Evolutionary conservation across 1,140 invertebrate genomes (phyloP), one percentile per base, ranked within the genome.

Genomic region (Choristoneura fumiferana): DNA sequence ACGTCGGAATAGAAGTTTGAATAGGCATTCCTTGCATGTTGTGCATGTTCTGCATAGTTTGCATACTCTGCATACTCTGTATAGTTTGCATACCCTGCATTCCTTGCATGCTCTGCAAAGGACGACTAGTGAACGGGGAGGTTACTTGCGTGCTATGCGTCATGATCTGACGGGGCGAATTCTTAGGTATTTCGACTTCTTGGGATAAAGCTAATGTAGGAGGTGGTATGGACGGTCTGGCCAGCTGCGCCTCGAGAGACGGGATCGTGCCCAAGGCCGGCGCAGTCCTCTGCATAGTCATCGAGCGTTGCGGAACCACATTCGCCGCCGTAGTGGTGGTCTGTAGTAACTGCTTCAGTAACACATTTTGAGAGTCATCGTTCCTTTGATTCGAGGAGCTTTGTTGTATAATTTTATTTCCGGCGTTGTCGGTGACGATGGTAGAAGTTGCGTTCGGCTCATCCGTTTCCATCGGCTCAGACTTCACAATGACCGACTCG

Each of bases 281-380:
- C 0, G 93, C 91, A 33, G 86, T 84, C 52, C 92, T 85, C 78
- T 91, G 91, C 72, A 84, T 71, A 81, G 90, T 72, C 84, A 90
- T 71, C 69, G 89, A 71, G 45, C 74, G 79, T 66, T 71, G 86
- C 58, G 91, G 90, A 9, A 90, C 89, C 1, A 91, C 76, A 56
- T 81, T 84, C 15, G 91, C 81, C 18, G 91, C 87, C 59, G 89
- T 89, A 4, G 92, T 95, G 8, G 95, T 95, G 68, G 96, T 97
- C 80, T 98, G 96, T 13, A 98, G 80, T 17, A 98, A 87, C 80
- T 98, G 95, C 75, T 98, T 98, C 13, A 98, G 81, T 12, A 98
- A 82, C 8, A 97, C 96, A 89, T 98, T 97, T 78, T 97, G 95
- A 0, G 95, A 95, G 64, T 96, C 95, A 69, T 95, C 94, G 43